Conservation (phyloP, 1,140 invertebrate species). For the Cyphomyrmex costatus region DNA sequence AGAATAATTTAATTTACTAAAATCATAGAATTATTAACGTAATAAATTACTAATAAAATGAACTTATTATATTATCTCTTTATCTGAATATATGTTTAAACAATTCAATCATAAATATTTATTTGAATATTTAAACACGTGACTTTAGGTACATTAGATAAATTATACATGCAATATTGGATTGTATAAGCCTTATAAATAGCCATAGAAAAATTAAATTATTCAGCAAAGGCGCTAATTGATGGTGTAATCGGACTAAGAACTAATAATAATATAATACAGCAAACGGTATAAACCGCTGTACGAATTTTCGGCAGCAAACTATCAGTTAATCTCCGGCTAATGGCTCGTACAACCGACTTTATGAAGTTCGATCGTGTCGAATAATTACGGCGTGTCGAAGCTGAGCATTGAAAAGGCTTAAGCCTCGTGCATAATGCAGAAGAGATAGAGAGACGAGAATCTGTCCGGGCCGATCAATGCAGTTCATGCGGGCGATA, state of each 20-base stretch:
- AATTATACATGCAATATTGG: neutral
- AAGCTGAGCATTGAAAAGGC: slow-evolving; percentile 20
- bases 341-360: slow-evolving; percentile 36
- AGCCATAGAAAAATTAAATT: neutral
- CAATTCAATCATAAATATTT: neutral
- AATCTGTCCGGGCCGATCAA: slow-evolving; percentile 44
- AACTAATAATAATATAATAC: neutral
- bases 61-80: neutral
- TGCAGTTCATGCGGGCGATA: slow-evolving; percentile 37
- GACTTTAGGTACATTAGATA: neutral
- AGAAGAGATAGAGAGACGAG: slow-evolving; percentile 11
- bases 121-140: neutral
- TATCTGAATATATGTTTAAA: neutral
- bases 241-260: neutral
- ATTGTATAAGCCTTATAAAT: neutral
- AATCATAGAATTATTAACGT: neutral
- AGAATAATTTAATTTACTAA: neutral
- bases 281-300: neutral
- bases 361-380: slow-evolving; percentile 32
- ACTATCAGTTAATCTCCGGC: slow-evolving; percentile 34
- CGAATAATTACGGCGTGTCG: slow-evolving; percentile 27
- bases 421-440: slow-evolving; percentile 43
- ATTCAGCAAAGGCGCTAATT: neutral
- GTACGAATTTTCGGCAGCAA: neutral
- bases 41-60: neutral